Evolutionary conservation across 1,140 invertebrate genomes (phyloP), one percentile per base, ranked within the genome.

Genomic region (Araneus ventricosus): DNA sequence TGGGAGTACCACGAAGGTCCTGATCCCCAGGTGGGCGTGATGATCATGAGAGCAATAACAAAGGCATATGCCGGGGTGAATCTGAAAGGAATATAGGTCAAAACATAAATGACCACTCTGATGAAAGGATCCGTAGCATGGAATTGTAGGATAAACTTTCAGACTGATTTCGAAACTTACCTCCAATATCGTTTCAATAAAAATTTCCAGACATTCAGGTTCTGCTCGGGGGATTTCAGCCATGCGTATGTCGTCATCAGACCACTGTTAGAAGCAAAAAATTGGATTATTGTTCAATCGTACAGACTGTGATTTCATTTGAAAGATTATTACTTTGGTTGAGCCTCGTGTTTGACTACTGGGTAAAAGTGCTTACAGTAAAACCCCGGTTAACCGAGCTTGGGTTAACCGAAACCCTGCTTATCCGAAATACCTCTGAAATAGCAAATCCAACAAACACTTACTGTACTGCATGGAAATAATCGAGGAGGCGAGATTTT

Each of bases 1-100:
- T 89, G 52, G 10, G 37, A 20, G 17, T 39, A 80, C 92, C 92
- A 93, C 3, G 75, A 82, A 5, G 92, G 92, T 4, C 92, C 92
- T 24, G 92, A 93, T 37, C 92, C 92, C 86, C 86, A 93, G 5
- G 59, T 85, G 20, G 92, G 92, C 2, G 92, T 82, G 3, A 93
- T 8, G 6, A 93, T 67, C 20, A 93, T 41, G 57, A 93, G 70
- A 0, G 92, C 86, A 24, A 93, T 20, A 6, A 84, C 17, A 1
- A 93, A 57, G 6, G 57, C 87, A 52, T 93, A 93, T 0, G 86
- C 39, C 4, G 80, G 86, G 4, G 92, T 93, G 34, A 82, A 93
- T 45, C 92, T 93, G 27, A 4, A 90, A 34, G 2, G n/a, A 67
- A 30, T 8, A 24, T 1, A n/a, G 59, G 45, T 17, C 8, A 14